Conservation (phyloP, 2,113 vertebrate species). For the Halichoerus grypus region DNA sequence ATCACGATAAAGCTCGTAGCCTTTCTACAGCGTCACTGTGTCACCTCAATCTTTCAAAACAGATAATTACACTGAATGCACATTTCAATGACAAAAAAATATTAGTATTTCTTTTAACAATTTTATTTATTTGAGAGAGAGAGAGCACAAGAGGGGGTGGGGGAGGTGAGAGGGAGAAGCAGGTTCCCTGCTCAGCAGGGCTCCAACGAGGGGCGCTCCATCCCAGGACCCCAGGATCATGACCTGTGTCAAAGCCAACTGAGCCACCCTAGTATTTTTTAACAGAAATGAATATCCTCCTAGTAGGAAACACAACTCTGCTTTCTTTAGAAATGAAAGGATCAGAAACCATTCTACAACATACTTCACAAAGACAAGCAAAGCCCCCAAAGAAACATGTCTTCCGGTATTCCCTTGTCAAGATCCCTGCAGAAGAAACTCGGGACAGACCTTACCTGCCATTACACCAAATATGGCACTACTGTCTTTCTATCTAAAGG, state of each 20-base stretch:
- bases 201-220: neutral
- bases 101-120: neutral
- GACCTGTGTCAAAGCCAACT: neutral
- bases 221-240: too few relatives aligned
- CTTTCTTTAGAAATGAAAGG: neutral
- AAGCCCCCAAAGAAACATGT: neutral
- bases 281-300: neutral
- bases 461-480: neutral
- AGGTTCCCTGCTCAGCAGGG: neutral
- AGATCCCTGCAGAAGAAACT: neutral
- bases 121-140: neutral
- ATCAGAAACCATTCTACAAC: neutral
- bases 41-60: neutral
- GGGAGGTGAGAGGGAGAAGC: neutral
- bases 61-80: neutral
- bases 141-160: neutral
- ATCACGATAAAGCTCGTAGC: neutral
- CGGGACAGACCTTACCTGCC: neutral
- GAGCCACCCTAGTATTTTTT: neutral
- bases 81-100: neutral
- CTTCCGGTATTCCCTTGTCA: neutral
- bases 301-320: neutral
- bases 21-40: neutral
- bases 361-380: neutral
- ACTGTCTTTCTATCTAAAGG: neutral